phyloP scores from a whole-genome alignment of 2,797 vertebrate species.

The Echiichthys vipera region DNA sequence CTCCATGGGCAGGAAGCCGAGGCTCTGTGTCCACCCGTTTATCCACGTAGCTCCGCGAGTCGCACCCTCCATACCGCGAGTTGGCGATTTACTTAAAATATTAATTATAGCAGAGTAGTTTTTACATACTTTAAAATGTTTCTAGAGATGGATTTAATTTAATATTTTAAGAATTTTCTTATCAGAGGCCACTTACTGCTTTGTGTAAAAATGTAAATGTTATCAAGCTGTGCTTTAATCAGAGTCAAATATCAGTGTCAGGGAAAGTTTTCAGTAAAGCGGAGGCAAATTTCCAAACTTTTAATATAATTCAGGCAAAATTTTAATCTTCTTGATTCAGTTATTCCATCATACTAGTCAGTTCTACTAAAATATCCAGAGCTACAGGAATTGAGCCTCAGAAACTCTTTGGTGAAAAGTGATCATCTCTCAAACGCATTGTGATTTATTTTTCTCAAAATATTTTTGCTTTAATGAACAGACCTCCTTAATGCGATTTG shows the following conservation, averaged over 20 bases:
- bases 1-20: too few species aligned
- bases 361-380: not conserved
- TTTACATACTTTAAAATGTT: too few species aligned
- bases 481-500: not conserved
- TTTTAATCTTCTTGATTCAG: not conserved
- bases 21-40: too few species aligned
- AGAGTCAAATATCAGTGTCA: not conserved
- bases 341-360: conserved; percentile 2
- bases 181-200: not conserved
- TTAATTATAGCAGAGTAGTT: too few species aligned
- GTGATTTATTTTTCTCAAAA: not conserved
- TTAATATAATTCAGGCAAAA: not conserved
- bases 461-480: not conserved
- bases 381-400: not conserved
- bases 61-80: too few species aligned
- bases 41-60: too few species aligned
- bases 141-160: too few species aligned
- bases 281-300: not conserved
- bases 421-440: not conserved
- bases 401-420: not conserved
- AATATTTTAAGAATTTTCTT: too few species aligned
- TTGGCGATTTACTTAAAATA: too few species aligned
- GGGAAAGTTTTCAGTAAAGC: not conserved
- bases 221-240: not conserved
- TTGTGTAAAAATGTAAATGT: not conserved